A percentile compares a stretch with the other conserved stretches of the same genome.
Evolutionary conservation across 2,888 invertebrate genomes (phyloP).

Genomic region (Thysanoteuthis rhombus): DNA sequence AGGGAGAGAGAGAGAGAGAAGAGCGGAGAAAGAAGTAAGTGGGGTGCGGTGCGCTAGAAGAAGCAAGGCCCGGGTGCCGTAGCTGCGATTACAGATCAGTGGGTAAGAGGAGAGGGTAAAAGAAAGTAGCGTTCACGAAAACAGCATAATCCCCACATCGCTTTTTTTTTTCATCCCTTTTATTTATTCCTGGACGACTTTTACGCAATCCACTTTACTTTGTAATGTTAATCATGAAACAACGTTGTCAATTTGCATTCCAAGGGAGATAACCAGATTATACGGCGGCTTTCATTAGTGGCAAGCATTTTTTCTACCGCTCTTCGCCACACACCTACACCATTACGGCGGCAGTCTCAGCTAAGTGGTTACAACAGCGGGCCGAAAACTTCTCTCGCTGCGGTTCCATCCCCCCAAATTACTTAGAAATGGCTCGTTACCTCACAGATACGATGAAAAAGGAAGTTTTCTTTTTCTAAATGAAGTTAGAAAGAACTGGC

Average conservation of each 20-base stretch:
- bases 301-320: not conserved
- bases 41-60: not conserved
- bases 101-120: not conserved
- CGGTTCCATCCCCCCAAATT: not conserved
- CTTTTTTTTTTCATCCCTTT: not conserved
- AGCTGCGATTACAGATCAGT: not conserved
- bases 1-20: not conserved
- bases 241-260: slow-evolving; percentile 12
- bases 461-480: no score
- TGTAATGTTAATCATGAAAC: not conserved
- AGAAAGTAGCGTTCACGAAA: not conserved
- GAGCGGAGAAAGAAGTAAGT: not conserved
- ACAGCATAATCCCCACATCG: not conserved
- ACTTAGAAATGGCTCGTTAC: no score
- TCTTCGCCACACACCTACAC: not conserved
- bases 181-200: not conserved
- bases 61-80: not conserved
- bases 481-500: no score
- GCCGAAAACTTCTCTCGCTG: not conserved
- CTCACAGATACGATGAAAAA: no score
- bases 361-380: not conserved
- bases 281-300: not conserved
- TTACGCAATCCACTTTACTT: not conserved
- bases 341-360: not conserved
- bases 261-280: not conserved